Conservation (phyloP, 2,797 vertebrate species). For the Oreonectes daqikongensis region DNA sequence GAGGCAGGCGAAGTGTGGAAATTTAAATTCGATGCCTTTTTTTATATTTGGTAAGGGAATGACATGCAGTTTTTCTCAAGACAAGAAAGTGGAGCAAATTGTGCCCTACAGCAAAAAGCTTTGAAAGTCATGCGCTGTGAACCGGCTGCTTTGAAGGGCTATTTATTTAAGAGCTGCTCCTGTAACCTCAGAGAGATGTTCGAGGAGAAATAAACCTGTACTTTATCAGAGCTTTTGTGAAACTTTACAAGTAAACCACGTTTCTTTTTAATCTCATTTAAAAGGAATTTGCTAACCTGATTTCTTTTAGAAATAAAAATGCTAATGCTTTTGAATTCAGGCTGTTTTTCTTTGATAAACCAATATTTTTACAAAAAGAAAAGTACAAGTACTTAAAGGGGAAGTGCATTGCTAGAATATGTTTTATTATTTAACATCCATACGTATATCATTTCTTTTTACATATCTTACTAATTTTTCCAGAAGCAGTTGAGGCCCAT, state of each 20-base stretch:
- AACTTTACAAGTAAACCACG: conserved; percentile 11
- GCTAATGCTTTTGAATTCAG: too few species aligned
- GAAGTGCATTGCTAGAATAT: neutral
- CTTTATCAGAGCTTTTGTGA: conserved; percentile 20
- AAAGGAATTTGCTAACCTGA: conserved; percentile 11
- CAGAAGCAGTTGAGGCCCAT: conserved; percentile 78
- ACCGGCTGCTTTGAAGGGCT: conserved; percentile 63
- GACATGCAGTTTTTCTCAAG: conserved; percentile 66
- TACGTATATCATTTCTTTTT: too few species aligned
- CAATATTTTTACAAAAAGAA: neutral
- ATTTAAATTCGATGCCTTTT: conserved; percentile 57
- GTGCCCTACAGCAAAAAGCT: conserved; percentile 72
- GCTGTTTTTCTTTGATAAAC: neutral
- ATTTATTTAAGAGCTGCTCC: conserved; percentile 69
- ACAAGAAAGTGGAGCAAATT: conserved; percentile 73
- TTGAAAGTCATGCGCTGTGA: conserved; percentile 64
- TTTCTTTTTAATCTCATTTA: conserved; percentile 25
- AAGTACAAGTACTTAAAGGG: neutral
- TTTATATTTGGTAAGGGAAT: conserved; percentile 62
- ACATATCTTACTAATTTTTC: too few species aligned
- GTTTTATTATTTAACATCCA: too few species aligned
- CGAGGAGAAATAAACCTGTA: conserved; percentile 11
- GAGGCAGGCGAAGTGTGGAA: conserved; percentile 51
- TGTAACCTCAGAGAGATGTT: conserved; percentile 58
- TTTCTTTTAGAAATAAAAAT: conserved; percentile 17